phyloP scores from a whole-genome alignment of 2,797 vertebrate genomes.

The Syndactyla subalaris region DNA sequence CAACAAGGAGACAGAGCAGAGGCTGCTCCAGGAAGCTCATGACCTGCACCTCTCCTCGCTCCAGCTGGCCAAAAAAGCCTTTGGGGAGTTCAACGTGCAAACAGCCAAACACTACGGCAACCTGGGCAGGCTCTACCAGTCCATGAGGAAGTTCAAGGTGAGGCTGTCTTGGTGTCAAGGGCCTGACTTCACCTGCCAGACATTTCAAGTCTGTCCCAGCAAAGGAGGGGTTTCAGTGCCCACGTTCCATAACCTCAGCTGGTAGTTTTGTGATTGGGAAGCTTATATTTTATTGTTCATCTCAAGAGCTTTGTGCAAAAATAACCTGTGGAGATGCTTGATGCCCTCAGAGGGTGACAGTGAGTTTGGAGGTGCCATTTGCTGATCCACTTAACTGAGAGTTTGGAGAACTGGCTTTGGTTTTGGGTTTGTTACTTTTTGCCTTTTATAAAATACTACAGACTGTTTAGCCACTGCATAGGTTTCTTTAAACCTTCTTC shows the following conservation, averaged over 20 bases:
- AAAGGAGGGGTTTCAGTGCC: accelerated
- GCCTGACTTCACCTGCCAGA: background rate
- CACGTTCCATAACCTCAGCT: accelerated
- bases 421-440: background rate
- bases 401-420: background rate
- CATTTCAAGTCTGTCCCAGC: background rate
- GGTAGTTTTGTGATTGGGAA: background rate
- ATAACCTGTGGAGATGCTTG: accelerated
- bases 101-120: conserved; percentile 99
- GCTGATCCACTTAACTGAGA: background rate
- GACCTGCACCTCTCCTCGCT: conserved; percentile 97
- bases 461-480: accelerated
- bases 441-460: background rate
- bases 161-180: background rate
- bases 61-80: conserved; percentile 97
- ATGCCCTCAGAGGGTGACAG: background rate
- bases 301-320: background rate
- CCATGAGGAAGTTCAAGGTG: conserved; percentile 99
- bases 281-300: background rate
- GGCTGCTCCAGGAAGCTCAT: conserved; percentile 96
- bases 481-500: background rate
- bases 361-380: background rate
- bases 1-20: conserved; percentile 98
- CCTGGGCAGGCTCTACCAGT: conserved; percentile 97
- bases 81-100: conserved; percentile 98